These are phyloP conservation scores for Anoplius nigerrimus DNA, from an alignment of 2,888 invertebrate genomes.

Conservation along the genomic window DNA sequence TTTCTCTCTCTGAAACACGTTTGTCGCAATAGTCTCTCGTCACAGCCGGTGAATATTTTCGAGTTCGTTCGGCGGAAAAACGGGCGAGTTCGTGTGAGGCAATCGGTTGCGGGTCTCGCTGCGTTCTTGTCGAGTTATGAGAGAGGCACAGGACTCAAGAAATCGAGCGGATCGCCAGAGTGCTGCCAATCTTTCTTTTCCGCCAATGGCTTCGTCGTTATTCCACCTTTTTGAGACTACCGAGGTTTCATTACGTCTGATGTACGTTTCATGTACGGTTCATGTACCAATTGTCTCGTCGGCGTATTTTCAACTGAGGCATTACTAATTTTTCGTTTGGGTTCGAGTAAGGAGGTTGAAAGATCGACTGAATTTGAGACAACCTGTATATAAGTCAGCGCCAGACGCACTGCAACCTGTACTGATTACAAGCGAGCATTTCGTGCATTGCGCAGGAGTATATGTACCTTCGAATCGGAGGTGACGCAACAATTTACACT, in stretches of 20 bases:
- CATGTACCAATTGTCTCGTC: too few species aligned
- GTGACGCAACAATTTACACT: too few species aligned
- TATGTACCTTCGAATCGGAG: too few species aligned
- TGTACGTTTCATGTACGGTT: too few species aligned
- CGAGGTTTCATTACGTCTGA: neutral
- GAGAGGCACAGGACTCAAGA: constrained; percentile 32
- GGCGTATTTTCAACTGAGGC: too few species aligned
- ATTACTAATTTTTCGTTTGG: too few species aligned
- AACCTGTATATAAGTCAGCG: constrained; percentile 25
- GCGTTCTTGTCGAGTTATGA: constrained; percentile 9
- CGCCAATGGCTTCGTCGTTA: neutral
- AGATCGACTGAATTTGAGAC: too few species aligned
- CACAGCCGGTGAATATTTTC: constrained; percentile 46
- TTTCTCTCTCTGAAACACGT: constrained; percentile 6
- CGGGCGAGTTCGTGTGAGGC: constrained; percentile 39
- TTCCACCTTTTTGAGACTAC: neutral
- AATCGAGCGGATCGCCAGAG: constrained; percentile 22
- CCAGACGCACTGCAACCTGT: constrained; percentile 45
- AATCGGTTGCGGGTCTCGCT: constrained; percentile 51
- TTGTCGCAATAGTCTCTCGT: constrained; percentile 36
- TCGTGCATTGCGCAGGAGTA: constrained; percentile 34
- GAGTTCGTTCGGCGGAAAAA: constrained; percentile 46
- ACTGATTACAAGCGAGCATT: constrained; percentile 60
- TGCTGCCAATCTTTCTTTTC: neutral
- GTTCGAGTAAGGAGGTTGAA: too few species aligned